Percentiles rank a stretch among this genome's conserved stretches.
phyloP scores from a whole-genome alignment of 2,888 invertebrate species.

The Eledona agricola region DNA sequence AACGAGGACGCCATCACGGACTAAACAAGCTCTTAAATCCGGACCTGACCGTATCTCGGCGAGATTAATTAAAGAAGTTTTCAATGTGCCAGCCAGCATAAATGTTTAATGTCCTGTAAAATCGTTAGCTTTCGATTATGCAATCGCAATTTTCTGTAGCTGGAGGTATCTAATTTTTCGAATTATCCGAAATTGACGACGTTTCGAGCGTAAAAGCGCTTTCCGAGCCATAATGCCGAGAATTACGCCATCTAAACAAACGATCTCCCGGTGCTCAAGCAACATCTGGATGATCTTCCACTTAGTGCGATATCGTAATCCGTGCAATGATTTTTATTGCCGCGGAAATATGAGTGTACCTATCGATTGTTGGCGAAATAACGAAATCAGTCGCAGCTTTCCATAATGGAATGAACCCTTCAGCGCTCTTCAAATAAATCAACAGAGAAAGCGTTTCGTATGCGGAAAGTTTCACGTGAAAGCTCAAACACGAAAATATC shows the following conservation, averaged over 20 bases:
- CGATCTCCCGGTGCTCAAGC: constrained; percentile 30
- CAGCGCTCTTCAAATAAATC: constrained; percentile 35
- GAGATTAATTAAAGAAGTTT: constrained; percentile 52
- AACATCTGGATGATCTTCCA: constrained; percentile 43
- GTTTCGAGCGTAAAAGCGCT: constrained; percentile 40
- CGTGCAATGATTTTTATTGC: neutral
- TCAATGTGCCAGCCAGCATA: constrained; percentile 43
- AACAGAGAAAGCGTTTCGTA: constrained; percentile 35
- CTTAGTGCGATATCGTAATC: constrained; percentile 1
- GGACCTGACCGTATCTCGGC: constrained; percentile 34
- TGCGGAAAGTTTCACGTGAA: constrained; percentile 42
- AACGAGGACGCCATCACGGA: constrained; percentile 27
- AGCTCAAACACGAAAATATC: constrained; percentile 52
- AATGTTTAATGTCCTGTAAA: constrained; percentile 53
- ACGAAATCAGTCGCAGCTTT: constrained; percentile 10
- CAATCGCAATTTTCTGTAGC: constrained; percentile 43
- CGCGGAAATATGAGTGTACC: neutral
- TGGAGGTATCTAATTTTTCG: constrained; percentile 43
- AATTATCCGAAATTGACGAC: constrained; percentile 39
- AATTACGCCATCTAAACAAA: constrained; percentile 38
- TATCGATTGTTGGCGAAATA: constrained; percentile 18
- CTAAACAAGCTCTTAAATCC: constrained; percentile 31
- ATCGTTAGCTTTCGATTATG: constrained; percentile 53
- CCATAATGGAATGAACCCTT: constrained; percentile 21
- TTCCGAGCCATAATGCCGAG: constrained; percentile 42